These are phyloP conservation scores for Lypha dubia DNA, from an alignment of 2,888 invertebrate genomes.

Conservation along the genomic window DNA sequence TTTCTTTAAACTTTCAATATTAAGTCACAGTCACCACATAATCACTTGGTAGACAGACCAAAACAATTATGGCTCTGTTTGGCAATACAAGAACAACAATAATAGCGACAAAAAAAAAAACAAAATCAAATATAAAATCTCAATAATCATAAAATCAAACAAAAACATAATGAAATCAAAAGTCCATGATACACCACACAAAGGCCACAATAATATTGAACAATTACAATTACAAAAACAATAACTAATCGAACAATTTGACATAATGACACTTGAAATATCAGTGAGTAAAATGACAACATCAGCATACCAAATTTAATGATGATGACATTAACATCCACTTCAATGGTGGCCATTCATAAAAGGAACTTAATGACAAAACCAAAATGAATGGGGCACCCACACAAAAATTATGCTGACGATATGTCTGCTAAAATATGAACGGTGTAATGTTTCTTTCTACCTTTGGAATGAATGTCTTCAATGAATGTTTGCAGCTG, in stretches of 20 bases:
- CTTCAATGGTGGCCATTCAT: background rate
- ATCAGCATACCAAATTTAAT: constrained; percentile 13
- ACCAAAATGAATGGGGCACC: background rate
- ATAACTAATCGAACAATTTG: background rate
- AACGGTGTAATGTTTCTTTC: no score
- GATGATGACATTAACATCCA: constrained; percentile 14
- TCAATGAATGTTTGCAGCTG: no score
- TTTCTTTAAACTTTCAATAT: no score
- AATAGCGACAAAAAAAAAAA: no score
- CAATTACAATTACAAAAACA: constrained; percentile 13
- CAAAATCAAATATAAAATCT: background rate
- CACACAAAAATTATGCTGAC: no score
- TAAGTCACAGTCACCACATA: background rate
- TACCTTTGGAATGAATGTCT: no score
- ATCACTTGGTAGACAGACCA: background rate
- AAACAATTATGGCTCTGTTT: background rate
- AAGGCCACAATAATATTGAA: background rate
- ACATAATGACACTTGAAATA: constrained; percentile 36
- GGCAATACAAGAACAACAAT: no score
- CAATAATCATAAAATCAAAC: background rate
- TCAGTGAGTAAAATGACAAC: background rate
- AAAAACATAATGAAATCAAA: background rate
- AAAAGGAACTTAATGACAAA: background rate
- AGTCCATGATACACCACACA: background rate
- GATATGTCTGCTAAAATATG: background rate